Evolutionary conservation across 1,140 invertebrate species (phyloP), one percentile per base, ranked within the genome.

Genomic region (Atta colombica): DNA sequence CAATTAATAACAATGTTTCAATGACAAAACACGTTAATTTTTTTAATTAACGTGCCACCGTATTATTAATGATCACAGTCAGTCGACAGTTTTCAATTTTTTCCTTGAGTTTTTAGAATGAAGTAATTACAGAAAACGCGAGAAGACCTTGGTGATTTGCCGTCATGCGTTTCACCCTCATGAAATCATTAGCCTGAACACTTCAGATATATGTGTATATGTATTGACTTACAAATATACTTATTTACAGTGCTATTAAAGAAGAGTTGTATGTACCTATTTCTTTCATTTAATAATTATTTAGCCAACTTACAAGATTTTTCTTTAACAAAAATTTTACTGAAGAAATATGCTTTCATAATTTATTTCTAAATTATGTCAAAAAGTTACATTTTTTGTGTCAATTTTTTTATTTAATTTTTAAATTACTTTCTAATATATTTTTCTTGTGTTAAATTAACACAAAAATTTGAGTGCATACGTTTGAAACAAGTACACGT

Each of bases 101-200:
- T 68, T 4, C 28, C 28, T 53, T 53, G 14, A 68, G 31, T 14
- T 31, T 35, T 51, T 39, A 61, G 35, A 45, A 80, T 31, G 2
- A 53, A 78, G 18, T 49, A 31, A 35, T 71, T 71, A 88, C 87
- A 88, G 84, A 88, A 71, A 51, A 71, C 25, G 21, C 35, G n/a
- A 63, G 58, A 61, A 82, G 61, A 63, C 77, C 84, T 89, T 89
- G 88, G 51, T 51, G 58, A 82, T 82, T 89, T 80, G 85, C 84
- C 80, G 77, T 77, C 88, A 90, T 89, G 88, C 71, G 84, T 90
- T 89, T 86, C 71, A 80, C 63, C 88, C 88, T 89, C 88, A 31
- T 61, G 61, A 72, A 74, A 75, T 45, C 88, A 85, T 45, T 55
- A 39, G 12, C 39, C 82, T 77, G 53, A 77, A 89, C 82, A 88